phyloP scores from a whole-genome alignment of 37 sponge, comb jelly and placozoan species.

The Agelas oroides region DNA sequence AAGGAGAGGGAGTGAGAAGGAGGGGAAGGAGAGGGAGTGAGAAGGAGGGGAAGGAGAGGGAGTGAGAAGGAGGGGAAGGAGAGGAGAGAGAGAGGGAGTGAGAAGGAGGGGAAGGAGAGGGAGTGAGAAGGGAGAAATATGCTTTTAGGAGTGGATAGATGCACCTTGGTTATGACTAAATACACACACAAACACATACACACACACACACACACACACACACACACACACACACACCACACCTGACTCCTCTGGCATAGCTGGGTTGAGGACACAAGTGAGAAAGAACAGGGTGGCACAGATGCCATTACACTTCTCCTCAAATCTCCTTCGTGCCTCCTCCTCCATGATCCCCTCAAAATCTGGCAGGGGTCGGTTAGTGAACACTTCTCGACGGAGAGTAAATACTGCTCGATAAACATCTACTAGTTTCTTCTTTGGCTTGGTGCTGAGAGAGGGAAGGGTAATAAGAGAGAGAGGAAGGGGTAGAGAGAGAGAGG shows the following conservation, averaged over 20 bases:
- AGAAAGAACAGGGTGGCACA: slow-evolving; percentile 64
- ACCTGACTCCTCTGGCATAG: slow-evolving; percentile 63
- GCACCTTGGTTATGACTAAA: too few relatives aligned
- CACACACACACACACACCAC: too few relatives aligned
- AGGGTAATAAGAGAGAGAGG: not conserved
- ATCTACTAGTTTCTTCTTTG: slow-evolving; percentile 52
- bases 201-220: too few relatives aligned
- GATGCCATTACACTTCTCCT: slow-evolving; percentile 47
- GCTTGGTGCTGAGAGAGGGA: not conserved
- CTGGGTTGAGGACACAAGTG: slow-evolving; percentile 49
- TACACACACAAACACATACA: not conserved
- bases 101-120: not conserved
- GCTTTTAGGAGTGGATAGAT: too few relatives aligned
- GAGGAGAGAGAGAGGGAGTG: too few relatives aligned
- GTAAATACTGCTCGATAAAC: slow-evolving; percentile 73
- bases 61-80: too few relatives aligned
- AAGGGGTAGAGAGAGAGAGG: not conserved
- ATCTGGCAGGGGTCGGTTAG: slow-evolving; percentile 52
- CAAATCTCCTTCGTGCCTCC: slow-evolving; percentile 32
- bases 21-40: too few relatives aligned
- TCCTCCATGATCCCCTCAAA: not conserved
- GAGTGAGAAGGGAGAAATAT: not conserved
- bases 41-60: too few relatives aligned
- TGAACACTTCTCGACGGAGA: slow-evolving; percentile 53
- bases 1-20: too few relatives aligned